These are phyloP conservation scores for Polyommatus icarus DNA, from an alignment of 2,888 invertebrate species.

Conservation along the genomic window DNA sequence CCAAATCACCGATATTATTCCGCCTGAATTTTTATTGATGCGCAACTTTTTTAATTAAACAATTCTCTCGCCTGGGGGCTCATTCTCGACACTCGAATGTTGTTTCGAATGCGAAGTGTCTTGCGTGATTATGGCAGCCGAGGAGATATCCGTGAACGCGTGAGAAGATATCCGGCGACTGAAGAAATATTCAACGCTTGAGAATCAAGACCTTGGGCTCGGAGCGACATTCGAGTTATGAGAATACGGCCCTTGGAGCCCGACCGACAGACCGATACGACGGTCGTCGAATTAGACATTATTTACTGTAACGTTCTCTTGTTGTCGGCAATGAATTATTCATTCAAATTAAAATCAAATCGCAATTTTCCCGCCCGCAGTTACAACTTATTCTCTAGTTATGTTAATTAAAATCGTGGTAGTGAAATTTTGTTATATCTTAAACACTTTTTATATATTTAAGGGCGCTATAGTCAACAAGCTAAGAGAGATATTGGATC, in stretches of 20 bases:
- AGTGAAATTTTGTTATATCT: neutral
- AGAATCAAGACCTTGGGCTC: too few relatives aligned
- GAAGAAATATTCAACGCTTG: too few relatives aligned
- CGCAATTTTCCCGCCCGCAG: neutral
- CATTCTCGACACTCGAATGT: too few relatives aligned
- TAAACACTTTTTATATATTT: too few relatives aligned
- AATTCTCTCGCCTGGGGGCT: neutral
- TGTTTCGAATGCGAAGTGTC: too few relatives aligned
- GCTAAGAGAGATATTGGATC: too few relatives aligned
- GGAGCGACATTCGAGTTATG: neutral
- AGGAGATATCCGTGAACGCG: too few relatives aligned
- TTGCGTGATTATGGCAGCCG: too few relatives aligned
- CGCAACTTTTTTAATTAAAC: slow-evolving; percentile 16
- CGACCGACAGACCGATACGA: neutral
- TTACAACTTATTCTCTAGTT: neutral
- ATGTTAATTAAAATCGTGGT: neutral
- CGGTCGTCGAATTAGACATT: neutral
- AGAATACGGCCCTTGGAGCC: neutral
- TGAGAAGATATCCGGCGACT: too few relatives aligned
- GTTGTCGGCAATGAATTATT: neutral
- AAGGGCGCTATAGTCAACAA: too few relatives aligned
- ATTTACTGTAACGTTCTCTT: slow-evolving; percentile 4
- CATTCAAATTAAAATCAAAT: neutral
- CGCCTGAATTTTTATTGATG: neutral
- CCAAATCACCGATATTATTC: neutral